Evolutionary conservation across 1,140 invertebrate genomes (phyloP), one percentile per base, ranked within the genome.

Genomic region (Calephelis nemesis): DNA sequence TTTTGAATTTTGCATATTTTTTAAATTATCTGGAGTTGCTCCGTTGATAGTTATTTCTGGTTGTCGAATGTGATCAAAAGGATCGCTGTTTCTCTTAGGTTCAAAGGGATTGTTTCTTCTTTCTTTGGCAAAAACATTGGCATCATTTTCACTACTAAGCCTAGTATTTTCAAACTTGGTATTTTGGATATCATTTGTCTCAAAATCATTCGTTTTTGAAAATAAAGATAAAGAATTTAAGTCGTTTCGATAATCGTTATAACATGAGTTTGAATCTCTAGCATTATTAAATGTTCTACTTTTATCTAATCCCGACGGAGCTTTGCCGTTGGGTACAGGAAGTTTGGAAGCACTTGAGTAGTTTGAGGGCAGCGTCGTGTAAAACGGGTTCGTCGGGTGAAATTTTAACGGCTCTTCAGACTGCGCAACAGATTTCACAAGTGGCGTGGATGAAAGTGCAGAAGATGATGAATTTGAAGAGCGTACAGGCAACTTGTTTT

Each of bases 361-460:
- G 77, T 84, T 90, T 50, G 82, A 82, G 50, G 85, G 87, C 74
- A 90, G 78, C 67, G 88, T 89, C 60, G 88, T 88, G 74, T 90
- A 90, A 79, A 91, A 91, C 50, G 89, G 89, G 74, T 91, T 91
- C 45, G 89, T 89, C 47, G 87, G 89, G 71, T 91, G 87, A 71
- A 91, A 83, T 75, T 79, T 84, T 13, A 77, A 69, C 39, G 78
- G 78, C 71, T 88, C 85, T 63, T 84, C 84, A 15, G 68, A 73
- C 42, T 76, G 63, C 19, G 75, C 73, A n/a, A 80, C 72, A 39
- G 84, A 84, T 72, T 85, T 84, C 13, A 87, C 78, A 39, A 88
- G 76, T 39, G 82, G 74, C 19, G 83, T 82, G 40, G 88, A 87
- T 64, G 75, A 83, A 5, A 88, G 76, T 65, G 82, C 74, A 13